Conservation (phyloP, 2,888 invertebrate genomes). For the Argyresthia albistria region DNA sequence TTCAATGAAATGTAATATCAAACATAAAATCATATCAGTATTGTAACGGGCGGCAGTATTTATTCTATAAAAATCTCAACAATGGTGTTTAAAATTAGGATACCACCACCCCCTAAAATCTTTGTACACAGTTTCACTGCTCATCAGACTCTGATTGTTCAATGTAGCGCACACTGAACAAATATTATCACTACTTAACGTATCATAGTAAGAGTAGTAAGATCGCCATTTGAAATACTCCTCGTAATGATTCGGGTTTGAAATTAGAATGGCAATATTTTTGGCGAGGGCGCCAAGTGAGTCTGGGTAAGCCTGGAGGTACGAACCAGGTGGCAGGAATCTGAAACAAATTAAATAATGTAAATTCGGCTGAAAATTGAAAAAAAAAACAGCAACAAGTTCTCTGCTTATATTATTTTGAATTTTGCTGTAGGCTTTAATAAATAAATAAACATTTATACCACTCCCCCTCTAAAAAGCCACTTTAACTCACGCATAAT, state of each 20-base stretch:
- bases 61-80: no score
- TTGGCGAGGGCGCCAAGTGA: constrained; percentile 26
- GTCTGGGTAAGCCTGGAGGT: constrained; percentile 31
- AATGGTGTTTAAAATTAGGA: no score
- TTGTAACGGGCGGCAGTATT: no score
- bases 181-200: constrained; percentile 23
- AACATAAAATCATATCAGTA: no score
- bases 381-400: no score
- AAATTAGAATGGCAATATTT: constrained; percentile 28
- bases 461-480: no score
- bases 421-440: no score
- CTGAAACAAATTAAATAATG: constrained; percentile 22
- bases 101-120: constrained; percentile 46
- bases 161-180: constrained; percentile 41
- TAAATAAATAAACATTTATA: no score
- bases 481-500: no score
- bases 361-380: no score
- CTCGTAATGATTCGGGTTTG: constrained; percentile 26
- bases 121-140: constrained; percentile 22
- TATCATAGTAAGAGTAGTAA: constrained; percentile 28
- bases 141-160: constrained; percentile 22
- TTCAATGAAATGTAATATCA: no score
- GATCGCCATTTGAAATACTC: constrained; percentile 40
- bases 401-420: no score
- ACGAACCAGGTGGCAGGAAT: constrained; percentile 52